Base-by-base conservation (phyloP, 2,888 invertebrate genomes). In the Camptogramma bilineatum region DNA sequence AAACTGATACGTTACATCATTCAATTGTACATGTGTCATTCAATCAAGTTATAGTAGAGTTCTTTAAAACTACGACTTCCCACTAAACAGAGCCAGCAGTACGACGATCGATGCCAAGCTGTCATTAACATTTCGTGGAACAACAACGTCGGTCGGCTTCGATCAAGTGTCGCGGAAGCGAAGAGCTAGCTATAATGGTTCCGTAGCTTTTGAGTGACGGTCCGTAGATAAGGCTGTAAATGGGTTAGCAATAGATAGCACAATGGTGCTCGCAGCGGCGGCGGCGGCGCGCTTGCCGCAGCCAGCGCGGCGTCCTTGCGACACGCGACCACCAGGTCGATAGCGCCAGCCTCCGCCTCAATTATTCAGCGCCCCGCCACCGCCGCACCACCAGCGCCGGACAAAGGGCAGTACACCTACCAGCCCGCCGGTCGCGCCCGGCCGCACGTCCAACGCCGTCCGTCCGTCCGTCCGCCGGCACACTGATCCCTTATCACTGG, bases 301-400 rank as follows among this genome's bases (percentile, higher is more conserved):
- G 91, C 88, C 90, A 85, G 91, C 90, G 87, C 88, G 90, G 88
- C 89, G 91, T 87, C 91, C 90, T 90, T 88, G 91, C 86, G 82
- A 80, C 79, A 89, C 90, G 90, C 90, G 87, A 93, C 81, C 81
- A 24, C 50, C 58, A 34, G 93, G 93, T 93, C 93, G 93, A 92
- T 93, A 90, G 89, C 88, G 92, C 83, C 52, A 88, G 87, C 86
- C 90, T 88, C 88, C 84, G 86, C 86, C 81, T 90, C 87, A 88
- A 90, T 90, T 88, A 91, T 91, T 91, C 89, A 91, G 16, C 81
- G 78, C 78, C 79, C 79, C 79, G 69, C 74, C 80, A 72, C 78
- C 83, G 79, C 81, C 84, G 80, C 84, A 28, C 28, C 28, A 28
- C 28, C 28, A 28, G 82, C 81, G 80, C 82, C 80, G 82, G 83